Conservation (phyloP, 2,113 vertebrate species). For the Chloropsis cyanopogon region DNA sequence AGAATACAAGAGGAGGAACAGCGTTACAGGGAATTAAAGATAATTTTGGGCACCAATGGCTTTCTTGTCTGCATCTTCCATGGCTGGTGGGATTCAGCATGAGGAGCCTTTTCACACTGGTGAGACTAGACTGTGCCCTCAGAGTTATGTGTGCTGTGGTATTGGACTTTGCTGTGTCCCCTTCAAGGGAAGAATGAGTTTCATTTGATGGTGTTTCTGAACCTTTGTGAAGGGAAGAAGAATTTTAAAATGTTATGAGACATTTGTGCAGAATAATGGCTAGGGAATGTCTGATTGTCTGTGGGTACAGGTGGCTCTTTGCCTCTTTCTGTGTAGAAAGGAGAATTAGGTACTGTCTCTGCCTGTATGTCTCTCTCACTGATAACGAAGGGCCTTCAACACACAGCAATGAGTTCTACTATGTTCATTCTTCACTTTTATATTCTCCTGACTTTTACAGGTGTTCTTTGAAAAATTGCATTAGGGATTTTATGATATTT, state of each 20-base stretch:
- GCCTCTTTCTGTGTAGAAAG: background rate
- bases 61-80: background rate
- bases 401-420: background rate
- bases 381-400: background rate
- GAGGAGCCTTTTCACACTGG: background rate
- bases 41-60: background rate
- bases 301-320: background rate
- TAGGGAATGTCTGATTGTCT: accelerated
- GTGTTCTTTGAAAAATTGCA: background rate
- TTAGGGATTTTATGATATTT: background rate
- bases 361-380: background rate
- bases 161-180: background rate
- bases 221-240: background rate
- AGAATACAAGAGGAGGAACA: background rate
- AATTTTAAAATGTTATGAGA: background rate
- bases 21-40: background rate
- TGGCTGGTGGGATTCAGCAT: background rate
- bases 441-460: background rate
- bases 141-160: accelerated
- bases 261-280: background rate
- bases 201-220: background rate
- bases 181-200: background rate
- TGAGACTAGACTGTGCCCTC: background rate
- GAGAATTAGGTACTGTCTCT: background rate
- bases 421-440: background rate